Percentiles rank a stretch among this genome's conserved stretches.
phyloP scores from a whole-genome alignment of 2,797 vertebrate species.

The Crocidura indochinensis region DNA sequence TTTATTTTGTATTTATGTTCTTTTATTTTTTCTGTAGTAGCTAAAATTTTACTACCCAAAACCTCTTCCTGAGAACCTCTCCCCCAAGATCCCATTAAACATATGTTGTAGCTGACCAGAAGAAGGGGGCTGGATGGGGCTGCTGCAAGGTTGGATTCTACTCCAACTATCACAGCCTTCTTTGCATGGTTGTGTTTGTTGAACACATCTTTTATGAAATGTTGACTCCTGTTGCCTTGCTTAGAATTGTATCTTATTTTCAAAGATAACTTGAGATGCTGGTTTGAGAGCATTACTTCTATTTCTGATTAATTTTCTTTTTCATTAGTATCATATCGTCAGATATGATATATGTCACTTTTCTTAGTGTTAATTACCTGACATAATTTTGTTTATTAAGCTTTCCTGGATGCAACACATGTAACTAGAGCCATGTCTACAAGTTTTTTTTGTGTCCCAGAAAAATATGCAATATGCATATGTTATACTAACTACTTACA shows the following conservation, averaged over 20 bases:
- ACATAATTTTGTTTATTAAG: conserved; percentile 42
- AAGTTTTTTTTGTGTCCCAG: not conserved
- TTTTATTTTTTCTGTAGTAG: conserved; percentile 84
- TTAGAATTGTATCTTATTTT: not conserved
- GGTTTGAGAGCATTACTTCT: not conserved
- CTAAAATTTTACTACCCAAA: conserved; percentile 81
- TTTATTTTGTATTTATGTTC: conserved; percentile 81
- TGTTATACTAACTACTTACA: not conserved
- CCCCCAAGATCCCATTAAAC: conserved; percentile 79
- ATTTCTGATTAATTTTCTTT: conserved; percentile 42
- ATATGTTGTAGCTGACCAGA: conserved; percentile 68
- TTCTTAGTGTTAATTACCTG: conserved; percentile 42
- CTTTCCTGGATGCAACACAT: not conserved
- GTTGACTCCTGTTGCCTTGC: conserved; percentile 45
- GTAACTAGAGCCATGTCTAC: not conserved
- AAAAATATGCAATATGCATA: not conserved
- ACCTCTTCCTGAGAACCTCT: conserved; percentile 72
- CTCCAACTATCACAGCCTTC: not conserved
- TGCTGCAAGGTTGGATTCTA: conserved; percentile 47
- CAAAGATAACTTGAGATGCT: not conserved
- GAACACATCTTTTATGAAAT: conserved; percentile 17
- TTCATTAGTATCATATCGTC: not conserved
- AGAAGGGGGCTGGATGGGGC: not conserved
- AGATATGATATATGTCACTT: not conserved
- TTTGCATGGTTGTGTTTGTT: conserved; percentile 76